Evolutionary conservation across 2,888 invertebrate species (phyloP), one percentile per base, ranked within the genome.

Genomic region (Physocephala rufipes): DNA sequence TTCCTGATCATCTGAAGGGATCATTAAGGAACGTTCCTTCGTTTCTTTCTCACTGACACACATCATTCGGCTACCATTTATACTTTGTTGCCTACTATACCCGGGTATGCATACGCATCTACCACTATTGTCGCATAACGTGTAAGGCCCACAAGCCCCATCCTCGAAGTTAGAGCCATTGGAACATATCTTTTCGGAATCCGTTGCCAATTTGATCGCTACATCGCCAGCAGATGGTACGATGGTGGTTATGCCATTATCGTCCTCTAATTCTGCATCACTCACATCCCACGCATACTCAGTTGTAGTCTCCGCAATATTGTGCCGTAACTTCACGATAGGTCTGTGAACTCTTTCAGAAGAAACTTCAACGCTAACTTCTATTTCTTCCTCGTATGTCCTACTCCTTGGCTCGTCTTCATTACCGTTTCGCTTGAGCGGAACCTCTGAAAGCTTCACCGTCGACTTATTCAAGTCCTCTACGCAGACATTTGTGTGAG

Each of bases 401-500:
- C 9, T 9, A 36, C 36, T 36, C 9, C 9, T 36, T 36, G 3
- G 24, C 30, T 4, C 59, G 19, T 30, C 59, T 59, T 13, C 59
- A 2, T n/a, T 4, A 5, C 9, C 9, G 9, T 21, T 55, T 55
- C 24, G 12, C 12, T 21, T 55, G 3, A 1, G 7, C 26, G 26
- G 7, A 16, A n/a, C 47, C 1, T 13, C 24, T 15, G 63, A 13
- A 9, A 16, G 9, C 45, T n/a, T 1, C 9, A 36, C 36, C 36
- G 36, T 36, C 36, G 9, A 36, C 36, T 4, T 36, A 36, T 28
- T 3, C 61, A n/a, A 2, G 28, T 61, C 61, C 36, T 61, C 61
- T 28, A 36, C 28, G 30, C 13, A 12, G 58, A 85, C 85, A 30
- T 77, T 79, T 3, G 80, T 70, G 64, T 78, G 77, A 16, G 81